phyloP scores from a whole-genome alignment of 2,797 vertebrate species.

The Leuciscus waleckii region DNA sequence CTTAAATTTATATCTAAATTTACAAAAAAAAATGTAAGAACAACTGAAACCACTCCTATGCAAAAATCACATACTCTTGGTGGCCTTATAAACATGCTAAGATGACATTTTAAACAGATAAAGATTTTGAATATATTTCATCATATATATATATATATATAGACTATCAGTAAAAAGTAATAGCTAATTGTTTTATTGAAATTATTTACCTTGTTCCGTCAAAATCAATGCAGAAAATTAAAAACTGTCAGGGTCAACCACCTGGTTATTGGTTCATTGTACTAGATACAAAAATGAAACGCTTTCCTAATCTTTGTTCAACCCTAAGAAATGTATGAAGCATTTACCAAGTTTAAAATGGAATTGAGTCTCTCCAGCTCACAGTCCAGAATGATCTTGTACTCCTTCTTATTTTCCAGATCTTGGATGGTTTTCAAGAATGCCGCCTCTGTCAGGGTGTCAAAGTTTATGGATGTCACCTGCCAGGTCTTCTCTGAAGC shows the following conservation, averaged over 20 bases:
- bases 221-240: conserved; percentile 3
- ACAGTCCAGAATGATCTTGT: conserved; percentile 91
- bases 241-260: background rate
- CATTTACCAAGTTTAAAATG: conserved; percentile 89
- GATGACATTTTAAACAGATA: background rate
- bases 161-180: background rate
- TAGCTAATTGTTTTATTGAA: background rate
- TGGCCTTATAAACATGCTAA: background rate
- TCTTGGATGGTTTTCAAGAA: conserved; percentile 91
- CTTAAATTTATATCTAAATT: background rate
- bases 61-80: no score
- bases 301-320: background rate
- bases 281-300: background rate
- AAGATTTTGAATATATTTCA: background rate
- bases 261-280: background rate
- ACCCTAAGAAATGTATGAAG: background rate
- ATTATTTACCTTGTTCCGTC: background rate
- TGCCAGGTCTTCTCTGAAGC: conserved; percentile 94
- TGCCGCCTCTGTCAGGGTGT: conserved; percentile 87
- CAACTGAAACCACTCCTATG: no score
- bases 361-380: conserved; percentile 91
- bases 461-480: conserved; percentile 94
- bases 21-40: no score
- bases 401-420: conserved; percentile 92
- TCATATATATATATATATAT: no score